These are phyloP conservation scores for Pachycephala philippinensis DNA, from an alignment of 2,113 vertebrate species.

Conservation along the genomic window DNA sequence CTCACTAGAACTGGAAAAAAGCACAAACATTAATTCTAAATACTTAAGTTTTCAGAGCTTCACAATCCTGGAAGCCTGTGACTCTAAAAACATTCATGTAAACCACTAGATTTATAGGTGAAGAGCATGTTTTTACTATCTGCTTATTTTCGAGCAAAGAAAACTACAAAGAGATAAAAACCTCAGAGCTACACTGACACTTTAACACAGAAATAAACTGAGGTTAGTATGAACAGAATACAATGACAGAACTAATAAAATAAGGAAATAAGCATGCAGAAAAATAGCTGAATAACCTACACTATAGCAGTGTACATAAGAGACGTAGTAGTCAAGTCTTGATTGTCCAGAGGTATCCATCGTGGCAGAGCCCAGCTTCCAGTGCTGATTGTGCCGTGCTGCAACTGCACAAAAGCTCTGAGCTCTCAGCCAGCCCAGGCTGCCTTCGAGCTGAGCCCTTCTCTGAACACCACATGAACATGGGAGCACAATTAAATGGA, in stretches of 20 bases:
- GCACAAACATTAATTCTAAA: not conserved
- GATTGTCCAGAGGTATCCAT: not conserved
- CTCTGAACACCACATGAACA: not conserved
- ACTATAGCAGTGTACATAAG: constrained; percentile 73
- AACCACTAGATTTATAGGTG: not conserved
- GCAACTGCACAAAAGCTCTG: not conserved
- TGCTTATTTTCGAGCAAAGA: not conserved
- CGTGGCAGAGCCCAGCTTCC: not conserved
- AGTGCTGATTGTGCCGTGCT: not conserved
- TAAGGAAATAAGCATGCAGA: not conserved
- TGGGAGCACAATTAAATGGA: not conserved
- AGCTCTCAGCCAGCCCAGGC: not conserved
- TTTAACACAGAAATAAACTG: not conserved
- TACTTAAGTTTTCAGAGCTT: not conserved
- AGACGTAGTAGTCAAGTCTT: constrained; percentile 51
- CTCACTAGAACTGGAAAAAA: not conserved
- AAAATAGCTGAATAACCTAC: constrained; percentile 51
- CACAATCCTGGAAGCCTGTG: not conserved
- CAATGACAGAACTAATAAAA: not conserved
- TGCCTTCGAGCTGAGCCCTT: constrained; percentile 7
- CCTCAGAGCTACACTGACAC: not conserved
- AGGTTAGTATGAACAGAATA: not conserved
- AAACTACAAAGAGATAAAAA: not conserved
- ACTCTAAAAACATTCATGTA: not conserved
- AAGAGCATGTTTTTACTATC: not conserved